Base-by-base conservation (phyloP, 2,888 invertebrate genomes). In the Hirtodrosophila histrioides region DNA sequence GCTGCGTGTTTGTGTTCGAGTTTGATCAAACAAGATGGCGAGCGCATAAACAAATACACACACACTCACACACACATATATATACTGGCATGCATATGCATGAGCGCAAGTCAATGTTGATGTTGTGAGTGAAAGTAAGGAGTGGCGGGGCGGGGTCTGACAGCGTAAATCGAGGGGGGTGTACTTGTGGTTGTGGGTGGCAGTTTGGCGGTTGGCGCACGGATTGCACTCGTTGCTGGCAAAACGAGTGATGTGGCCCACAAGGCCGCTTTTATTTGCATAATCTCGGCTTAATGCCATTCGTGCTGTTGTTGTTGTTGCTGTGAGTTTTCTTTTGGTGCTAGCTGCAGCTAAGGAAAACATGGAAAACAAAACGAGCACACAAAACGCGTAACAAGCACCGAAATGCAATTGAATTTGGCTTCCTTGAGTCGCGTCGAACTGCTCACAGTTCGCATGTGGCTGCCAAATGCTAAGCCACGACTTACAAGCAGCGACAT, bases 1-100 rank as follows among this genome's bases (percentile, higher is more conserved):
- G 55, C 31, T 56, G 50, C 49, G 11, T 56, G 58, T 55, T 64
- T 78, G 63, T 65, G 79, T 61, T 63, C 39, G 69, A 61, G 77
- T 83, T 82, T 84, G 75, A 82, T 86, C 78, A 80, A 80, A 84
- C 72, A 80, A 76, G 74, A 86, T 76, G 79, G 64, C 55, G 69
- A 33, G 24, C 29, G 44, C 46, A 61, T 46, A 58, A 51, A 40
- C 71, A 75, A 53, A 63, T 55, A 53, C 45, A 29, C 39, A 35
- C 37, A 40, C 53, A 35, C 29, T 43, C 23, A 23, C 39, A 33
- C 35, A 23, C 35, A 43, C 37, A 33, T n/a, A n/a, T n/a, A 17
- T 17, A 17, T 17, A 17, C 41, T 41, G 4, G 36, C 45, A 37
- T 70, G 67, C 70, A 72, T 72, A 74, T 75, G 72, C 55, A 72